Conservation (phyloP, 2,797 vertebrate genomes). For the Dendrocincla fuliginosa region DNA sequence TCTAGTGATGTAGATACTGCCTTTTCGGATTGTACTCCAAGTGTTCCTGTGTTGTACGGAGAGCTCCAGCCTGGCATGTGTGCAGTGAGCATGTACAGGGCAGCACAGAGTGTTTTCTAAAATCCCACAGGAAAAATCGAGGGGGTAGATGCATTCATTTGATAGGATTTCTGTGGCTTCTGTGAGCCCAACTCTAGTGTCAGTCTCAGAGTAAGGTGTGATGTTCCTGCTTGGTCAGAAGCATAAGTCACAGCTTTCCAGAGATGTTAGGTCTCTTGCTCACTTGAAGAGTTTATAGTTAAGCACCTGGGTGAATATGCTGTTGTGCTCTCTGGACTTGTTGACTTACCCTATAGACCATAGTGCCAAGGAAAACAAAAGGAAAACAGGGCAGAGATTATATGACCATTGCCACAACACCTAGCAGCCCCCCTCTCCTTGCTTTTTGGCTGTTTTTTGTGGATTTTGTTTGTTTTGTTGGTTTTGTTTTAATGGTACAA, state of each 20-base stretch:
- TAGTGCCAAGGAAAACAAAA: neutral
- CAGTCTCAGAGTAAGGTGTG: accelerated
- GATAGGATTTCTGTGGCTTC: neutral
- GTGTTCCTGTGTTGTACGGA: neutral
- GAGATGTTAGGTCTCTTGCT: neutral
- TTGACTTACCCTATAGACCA: neutral
- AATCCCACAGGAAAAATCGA: neutral
- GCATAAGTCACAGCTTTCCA: neutral
- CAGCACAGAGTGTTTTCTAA: neutral
- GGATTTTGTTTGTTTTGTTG: neutral
- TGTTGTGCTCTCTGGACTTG: neutral
- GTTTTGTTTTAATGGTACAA: neutral
- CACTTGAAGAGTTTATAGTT: neutral
- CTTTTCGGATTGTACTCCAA: neutral
- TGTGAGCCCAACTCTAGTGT: neutral
- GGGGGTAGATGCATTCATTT: neutral
- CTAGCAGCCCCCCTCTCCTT: neutral
- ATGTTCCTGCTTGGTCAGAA: neutral
- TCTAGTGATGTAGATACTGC: neutral
- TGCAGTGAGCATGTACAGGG: neutral
- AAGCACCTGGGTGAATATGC: neutral
- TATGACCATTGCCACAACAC: neutral
- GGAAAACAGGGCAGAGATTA: neutral
- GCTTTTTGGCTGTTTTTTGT: neutral
- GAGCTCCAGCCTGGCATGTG: neutral